Percentiles rank a stretch among this genome's conserved stretches.
These are phyloP conservation scores for Drosophila paramelanica DNA, from an alignment of 2,888 invertebrate genomes.

Conservation along the genomic window DNA sequence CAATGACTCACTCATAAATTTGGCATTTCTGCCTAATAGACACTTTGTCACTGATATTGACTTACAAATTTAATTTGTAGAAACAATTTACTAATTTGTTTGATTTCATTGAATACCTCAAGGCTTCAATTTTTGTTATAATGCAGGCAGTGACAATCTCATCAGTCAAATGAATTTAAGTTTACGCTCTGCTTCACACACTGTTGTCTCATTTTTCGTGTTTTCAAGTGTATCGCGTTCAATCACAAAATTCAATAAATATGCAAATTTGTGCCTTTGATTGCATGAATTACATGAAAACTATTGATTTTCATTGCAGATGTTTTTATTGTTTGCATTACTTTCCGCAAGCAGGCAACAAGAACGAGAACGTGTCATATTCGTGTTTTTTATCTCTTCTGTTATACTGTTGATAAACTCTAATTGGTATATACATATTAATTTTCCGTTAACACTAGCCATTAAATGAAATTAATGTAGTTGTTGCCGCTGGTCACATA, in stretches of 20 bases:
- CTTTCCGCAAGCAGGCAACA: conserved; percentile 3
- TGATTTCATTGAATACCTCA: conserved; percentile 30
- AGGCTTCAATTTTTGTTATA: not conserved
- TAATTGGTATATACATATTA: conserved; percentile 55
- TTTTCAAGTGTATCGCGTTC: conserved; percentile 57
- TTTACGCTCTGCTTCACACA: conserved; percentile 10
- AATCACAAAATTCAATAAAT: conserved; percentile 76
- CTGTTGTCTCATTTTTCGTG: conserved; percentile 11
- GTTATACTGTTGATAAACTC: conserved; percentile 46
- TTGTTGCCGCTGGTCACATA: conserved; percentile 20
- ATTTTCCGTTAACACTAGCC: conserved; percentile 19
- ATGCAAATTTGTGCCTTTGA: conserved; percentile 66
- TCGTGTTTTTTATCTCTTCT: conserved; percentile 19
- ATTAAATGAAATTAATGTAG: conserved; percentile 32
- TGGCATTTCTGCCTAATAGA: conserved; percentile 34
- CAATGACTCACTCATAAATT: conserved; percentile 33
- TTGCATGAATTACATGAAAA: conserved; percentile 55
- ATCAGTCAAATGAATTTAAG: conserved; percentile 31
- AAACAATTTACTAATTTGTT: conserved; percentile 23
- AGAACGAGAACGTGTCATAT: conserved; percentile 29
- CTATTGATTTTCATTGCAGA: conserved; percentile 55
- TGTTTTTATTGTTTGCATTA: conserved; percentile 15
- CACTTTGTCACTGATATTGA: conserved; percentile 44
- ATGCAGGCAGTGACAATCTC: not conserved
- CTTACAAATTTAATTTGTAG: conserved; percentile 17